A percentile compares a stretch with the other conserved stretches of the same genome.
phyloP scores from a whole-genome alignment of 2,113 vertebrate genomes.

The Rafetus swinhoei region DNA sequence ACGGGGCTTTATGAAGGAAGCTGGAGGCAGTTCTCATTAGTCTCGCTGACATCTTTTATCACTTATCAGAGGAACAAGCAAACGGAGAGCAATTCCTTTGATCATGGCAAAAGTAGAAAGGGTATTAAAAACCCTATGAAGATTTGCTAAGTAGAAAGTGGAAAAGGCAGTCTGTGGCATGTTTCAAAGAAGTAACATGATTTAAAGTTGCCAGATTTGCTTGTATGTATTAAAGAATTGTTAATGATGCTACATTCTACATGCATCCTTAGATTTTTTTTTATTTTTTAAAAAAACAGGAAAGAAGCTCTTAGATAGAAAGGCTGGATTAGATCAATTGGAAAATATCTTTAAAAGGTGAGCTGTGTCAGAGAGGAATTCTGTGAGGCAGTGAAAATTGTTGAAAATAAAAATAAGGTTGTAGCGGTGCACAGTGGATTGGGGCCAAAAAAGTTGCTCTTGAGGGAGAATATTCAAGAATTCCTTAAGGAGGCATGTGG shows the following conservation, averaged over 20 bases:
- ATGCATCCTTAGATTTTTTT: slow-evolving; percentile 10
- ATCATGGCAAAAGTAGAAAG: slow-evolving; percentile 83
- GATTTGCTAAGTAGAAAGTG: slow-evolving; percentile 77
- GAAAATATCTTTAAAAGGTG: slow-evolving; percentile 53
- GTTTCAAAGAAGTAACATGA: slow-evolving; percentile 78
- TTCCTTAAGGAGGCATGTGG: slow-evolving; percentile 36
- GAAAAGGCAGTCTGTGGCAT: slow-evolving; percentile 73
- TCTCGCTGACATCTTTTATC: slow-evolving; percentile 82
- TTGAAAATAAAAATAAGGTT: slow-evolving; percentile 64
- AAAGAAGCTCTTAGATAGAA: slow-evolving; percentile 15
- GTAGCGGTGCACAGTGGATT: neutral
- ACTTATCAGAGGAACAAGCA: slow-evolving; percentile 85
- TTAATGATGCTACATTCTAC: slow-evolving; percentile 58
- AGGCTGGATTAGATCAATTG: slow-evolving; percentile 42
- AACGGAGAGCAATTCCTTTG: slow-evolving; percentile 81
- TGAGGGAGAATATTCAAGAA: slow-evolving; percentile 44
- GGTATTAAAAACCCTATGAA: slow-evolving; percentile 81
- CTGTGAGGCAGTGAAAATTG: slow-evolving; percentile 40
- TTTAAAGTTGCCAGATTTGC: slow-evolving; percentile 72
- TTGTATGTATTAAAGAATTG: slow-evolving; percentile 76
- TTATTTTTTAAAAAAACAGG: neutral
- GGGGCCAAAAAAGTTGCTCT: neutral
- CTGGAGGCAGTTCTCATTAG: slow-evolving; percentile 77
- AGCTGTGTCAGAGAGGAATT: slow-evolving; percentile 47
- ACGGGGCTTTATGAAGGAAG: slow-evolving; percentile 76